Base-by-base conservation (phyloP, 2,888 invertebrate genomes). In the Carpatolechia fugitivella region DNA sequence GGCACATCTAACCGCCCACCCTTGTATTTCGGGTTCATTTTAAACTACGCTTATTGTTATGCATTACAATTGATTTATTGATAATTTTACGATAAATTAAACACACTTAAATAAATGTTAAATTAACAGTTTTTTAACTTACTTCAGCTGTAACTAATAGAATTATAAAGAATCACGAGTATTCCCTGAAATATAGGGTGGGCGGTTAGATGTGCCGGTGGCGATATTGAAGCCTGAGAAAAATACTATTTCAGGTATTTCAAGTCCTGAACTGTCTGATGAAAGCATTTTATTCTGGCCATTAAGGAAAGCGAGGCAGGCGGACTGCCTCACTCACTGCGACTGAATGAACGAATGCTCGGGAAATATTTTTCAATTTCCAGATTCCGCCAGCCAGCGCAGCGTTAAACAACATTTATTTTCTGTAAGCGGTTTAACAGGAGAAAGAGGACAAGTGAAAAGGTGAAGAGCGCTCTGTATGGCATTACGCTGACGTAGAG, bases 281-380 rank as follows among this genome's bases (percentile, higher is more conserved):
- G 35, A 20, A 35, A 36, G 35, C 35, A 49, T 49, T 49, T 49
- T 35, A 35, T 35, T 35, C 49, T 20, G 35, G 6, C 49, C 20
- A 49, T 49, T 49, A 49, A 1, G 49, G 41, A 40, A 40, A 51
- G 40, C 29, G 14, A 6, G 62, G 62, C 70, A 69, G 76, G 72
- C 70, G 69, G 56, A 60, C 55, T 24, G 24, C 24, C 6, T 24
- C 24, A 18, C 20, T 18, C 20, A 10, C 63, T 63, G 56, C 59
- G 62, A 62, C 66, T 67, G 64, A 78, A 79, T 74, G 70, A 69
- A 71, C 69, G 63, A 74, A 79, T 72, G 73, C 75, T 74, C 76
- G 72, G 69, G 63, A 74, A 78, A 79, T 73, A 74, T 76, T 74
- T 78, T 68, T 65, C 63, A 73, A 75, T 74, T 78, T 67, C 65